phyloP scores from a whole-genome alignment of 2,113 vertebrate species.

The Todiramphus chloris region DNA sequence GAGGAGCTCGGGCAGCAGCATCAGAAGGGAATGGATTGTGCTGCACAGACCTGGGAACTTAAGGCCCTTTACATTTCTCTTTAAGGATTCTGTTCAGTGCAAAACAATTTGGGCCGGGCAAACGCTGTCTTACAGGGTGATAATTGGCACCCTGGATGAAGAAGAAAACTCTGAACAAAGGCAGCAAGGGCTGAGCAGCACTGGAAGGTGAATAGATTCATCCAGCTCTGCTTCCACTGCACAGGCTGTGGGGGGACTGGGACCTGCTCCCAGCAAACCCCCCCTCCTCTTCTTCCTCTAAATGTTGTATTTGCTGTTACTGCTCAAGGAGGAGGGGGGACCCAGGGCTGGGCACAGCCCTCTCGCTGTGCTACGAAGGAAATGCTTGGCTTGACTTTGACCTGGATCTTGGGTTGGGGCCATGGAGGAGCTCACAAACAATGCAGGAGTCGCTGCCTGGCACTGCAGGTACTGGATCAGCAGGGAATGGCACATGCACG shows the following conservation, averaged over 20 bases:
- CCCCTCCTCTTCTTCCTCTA: neutral
- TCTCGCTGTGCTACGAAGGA: rapidly evolving
- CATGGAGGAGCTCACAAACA: neutral
- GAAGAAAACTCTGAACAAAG: neutral
- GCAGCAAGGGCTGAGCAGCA: rapidly evolving
- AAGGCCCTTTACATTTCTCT: neutral
- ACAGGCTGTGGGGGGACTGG: neutral
- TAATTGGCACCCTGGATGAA: neutral
- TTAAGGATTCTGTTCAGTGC: neutral
- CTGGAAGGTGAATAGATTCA: neutral
- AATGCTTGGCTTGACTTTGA: neutral
- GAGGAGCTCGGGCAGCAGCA: neutral
- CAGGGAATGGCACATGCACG: neutral
- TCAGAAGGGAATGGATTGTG: neutral
- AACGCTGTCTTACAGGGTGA: neutral
- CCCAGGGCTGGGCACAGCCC: neutral
- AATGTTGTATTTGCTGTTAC: rapidly evolving
- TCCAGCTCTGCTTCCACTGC: rapidly evolving
- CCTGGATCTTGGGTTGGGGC: neutral
- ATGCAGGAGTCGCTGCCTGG: neutral
- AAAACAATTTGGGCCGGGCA: neutral
- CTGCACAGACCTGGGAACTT: neutral
- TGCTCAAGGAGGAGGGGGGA: neutral
- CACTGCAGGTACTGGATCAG: neutral
- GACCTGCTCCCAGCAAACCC: neutral